Evolutionary conservation across 2,113 vertebrate genomes (phyloP).

Genomic region (Laterallus jamaicensis): DNA sequence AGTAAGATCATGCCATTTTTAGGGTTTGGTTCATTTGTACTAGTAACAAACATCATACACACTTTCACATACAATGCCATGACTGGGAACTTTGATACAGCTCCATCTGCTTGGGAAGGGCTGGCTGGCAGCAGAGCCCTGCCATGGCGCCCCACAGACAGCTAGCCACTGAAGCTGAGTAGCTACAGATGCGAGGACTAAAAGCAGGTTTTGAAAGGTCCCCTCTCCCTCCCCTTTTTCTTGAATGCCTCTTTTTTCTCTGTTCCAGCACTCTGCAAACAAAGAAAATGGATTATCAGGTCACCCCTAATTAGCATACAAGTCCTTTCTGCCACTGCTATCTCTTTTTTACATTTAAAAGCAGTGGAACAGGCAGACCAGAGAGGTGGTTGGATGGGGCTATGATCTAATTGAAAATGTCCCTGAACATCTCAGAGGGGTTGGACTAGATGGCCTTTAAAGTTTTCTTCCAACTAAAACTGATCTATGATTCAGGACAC

Average conservation of each 20-base stretch:
- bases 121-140: not conserved
- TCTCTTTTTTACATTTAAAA: not conserved
- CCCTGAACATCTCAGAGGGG: too few species aligned
- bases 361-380: too few species aligned
- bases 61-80: rapidly evolving
- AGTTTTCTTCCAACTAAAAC: too few species aligned
- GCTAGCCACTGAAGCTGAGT: too few species aligned
- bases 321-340: not conserved
- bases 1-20: not conserved
- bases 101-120: not conserved
- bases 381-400: too few species aligned
- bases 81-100: not conserved
- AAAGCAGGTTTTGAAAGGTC: not conserved
- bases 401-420: too few species aligned
- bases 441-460: too few species aligned
- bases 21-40: not conserved
- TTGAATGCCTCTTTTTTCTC: not conserved
- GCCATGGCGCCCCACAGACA: rapidly evolving
- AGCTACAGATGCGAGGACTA: not conserved
- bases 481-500: not conserved
- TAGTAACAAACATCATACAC: not conserved
- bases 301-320: not conserved
- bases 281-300: not conserved
- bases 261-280: not conserved
- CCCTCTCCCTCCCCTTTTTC: rapidly evolving